A percentile compares a stretch with the other conserved stretches of the same genome.
Evolutionary conservation across 2,888 invertebrate genomes (phyloP).

Genomic region (Tachina grossa): DNA sequence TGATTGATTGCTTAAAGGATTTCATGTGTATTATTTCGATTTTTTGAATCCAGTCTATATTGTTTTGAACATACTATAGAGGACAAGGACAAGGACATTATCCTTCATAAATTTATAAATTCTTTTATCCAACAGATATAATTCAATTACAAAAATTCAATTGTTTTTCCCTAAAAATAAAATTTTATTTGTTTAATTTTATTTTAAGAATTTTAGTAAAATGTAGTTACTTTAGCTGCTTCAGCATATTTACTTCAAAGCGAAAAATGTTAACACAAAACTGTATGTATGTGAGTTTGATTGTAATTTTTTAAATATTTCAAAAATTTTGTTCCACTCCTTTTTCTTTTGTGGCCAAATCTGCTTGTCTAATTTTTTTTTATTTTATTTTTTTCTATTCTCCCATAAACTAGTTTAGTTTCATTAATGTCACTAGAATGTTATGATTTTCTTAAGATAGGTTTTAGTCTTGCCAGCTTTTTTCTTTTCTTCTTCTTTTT

Average conservation of each 20-base stretch:
- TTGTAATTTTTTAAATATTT: background rate
- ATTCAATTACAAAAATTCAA: too few relatives aligned
- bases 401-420: conserved; percentile 29
- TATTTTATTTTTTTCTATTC: background rate
- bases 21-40: background rate
- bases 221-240: background rate
- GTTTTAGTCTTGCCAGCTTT: background rate
- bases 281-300: too few relatives aligned
- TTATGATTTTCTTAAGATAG: conserved; percentile 30
- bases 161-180: too few relatives aligned
- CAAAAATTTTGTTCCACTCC: conserved; percentile 4
- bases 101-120: too few relatives aligned
- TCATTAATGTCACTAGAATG: conserved; percentile 17
- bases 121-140: too few relatives aligned
- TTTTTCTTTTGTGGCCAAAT: background rate
- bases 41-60: too few relatives aligned
- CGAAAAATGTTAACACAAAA: too few relatives aligned
- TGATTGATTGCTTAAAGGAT: background rate
- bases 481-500: background rate
- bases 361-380: background rate
- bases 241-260: too few relatives aligned
- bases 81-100: too few relatives aligned
- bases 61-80: too few relatives aligned
- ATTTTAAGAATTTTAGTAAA: background rate
- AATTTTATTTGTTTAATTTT: background rate